A percentile compares a stretch with the other conserved stretches of the same genome.
These are phyloP conservation scores for Cygnus atratus DNA, from an alignment of 2,113 vertebrate species.

Conservation along the genomic window DNA sequence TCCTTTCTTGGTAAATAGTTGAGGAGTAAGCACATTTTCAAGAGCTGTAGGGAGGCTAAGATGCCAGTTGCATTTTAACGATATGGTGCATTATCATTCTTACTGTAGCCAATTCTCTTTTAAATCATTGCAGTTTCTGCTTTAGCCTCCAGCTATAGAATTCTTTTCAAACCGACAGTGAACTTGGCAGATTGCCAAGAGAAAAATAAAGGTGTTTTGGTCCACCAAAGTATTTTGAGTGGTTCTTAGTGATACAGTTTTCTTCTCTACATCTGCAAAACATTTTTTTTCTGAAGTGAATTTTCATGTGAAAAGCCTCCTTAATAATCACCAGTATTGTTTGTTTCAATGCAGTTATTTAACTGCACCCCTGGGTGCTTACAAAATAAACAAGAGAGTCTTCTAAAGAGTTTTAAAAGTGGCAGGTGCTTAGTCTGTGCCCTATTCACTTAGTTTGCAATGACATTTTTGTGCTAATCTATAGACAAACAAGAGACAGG, in stretches of 20 bases:
- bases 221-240: constrained; percentile 82
- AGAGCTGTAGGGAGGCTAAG: constrained; percentile 82
- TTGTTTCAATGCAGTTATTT: constrained; percentile 85
- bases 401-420: constrained; percentile 88
- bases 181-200: constrained; percentile 82
- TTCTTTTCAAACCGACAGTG: constrained; percentile 85
- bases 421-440: constrained; percentile 91
- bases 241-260: constrained; percentile 85
- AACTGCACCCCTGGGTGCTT: constrained; percentile 84
- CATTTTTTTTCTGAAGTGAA: constrained; percentile 80
- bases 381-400: constrained; percentile 88
- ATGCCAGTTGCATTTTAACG: constrained; percentile 91
- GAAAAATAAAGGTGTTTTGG: constrained; percentile 85
- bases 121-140: constrained; percentile 87
- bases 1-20: constrained; percentile 84
- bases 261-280: constrained; percentile 85
- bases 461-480: constrained; percentile 82
- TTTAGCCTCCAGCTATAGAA: constrained; percentile 86
- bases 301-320: constrained; percentile 84
- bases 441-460: constrained; percentile 81
- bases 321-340: constrained; percentile 83
- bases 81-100: constrained; percentile 82
- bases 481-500: constrained; percentile 84
- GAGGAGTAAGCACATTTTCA: constrained; percentile 83
- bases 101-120: constrained; percentile 91